Percentiles rank a stretch among this genome's conserved stretches.
phyloP scores from a whole-genome alignment of 2,888 invertebrate genomes.

The Theretra japonica region DNA sequence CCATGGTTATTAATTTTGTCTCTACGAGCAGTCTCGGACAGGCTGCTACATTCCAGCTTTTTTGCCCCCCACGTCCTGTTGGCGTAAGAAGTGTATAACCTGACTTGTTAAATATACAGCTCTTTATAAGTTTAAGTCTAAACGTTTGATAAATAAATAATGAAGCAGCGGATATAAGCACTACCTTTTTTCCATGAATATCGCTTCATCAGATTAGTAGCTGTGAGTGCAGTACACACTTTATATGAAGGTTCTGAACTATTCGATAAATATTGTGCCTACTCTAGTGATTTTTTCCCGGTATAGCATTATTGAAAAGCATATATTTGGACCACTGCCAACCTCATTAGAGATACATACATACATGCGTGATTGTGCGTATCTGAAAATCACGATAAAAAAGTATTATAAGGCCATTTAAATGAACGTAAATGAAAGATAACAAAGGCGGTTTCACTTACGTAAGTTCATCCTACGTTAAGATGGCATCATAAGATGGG shows the following conservation, averaged over 20 bases:
- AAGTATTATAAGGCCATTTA: background rate
- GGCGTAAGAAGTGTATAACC: background rate
- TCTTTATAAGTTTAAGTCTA: background rate
- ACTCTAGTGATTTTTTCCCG: no score
- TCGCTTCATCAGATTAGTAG: no score
- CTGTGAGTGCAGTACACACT: no score
- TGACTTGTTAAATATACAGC: background rate
- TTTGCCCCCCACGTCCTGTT: background rate
- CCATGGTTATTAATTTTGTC: constrained; percentile 8
- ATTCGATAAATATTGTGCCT: no score
- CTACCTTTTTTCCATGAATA: no score
- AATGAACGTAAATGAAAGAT: background rate
- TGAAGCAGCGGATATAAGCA: no score
- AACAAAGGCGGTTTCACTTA: background rate
- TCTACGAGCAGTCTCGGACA: background rate
- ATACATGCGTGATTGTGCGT: background rate
- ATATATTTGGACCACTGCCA: background rate
- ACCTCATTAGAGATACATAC: background rate
- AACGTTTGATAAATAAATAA: no score
- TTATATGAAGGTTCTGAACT: no score
- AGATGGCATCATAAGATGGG: constrained; percentile 6
- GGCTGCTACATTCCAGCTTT: background rate
- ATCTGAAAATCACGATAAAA: background rate
- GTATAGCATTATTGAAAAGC: no score
- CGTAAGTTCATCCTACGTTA: constrained; percentile 8